Evolutionary conservation across 2,888 invertebrate genomes (phyloP).

Genomic region (Carpatolechia fugitivella): DNA sequence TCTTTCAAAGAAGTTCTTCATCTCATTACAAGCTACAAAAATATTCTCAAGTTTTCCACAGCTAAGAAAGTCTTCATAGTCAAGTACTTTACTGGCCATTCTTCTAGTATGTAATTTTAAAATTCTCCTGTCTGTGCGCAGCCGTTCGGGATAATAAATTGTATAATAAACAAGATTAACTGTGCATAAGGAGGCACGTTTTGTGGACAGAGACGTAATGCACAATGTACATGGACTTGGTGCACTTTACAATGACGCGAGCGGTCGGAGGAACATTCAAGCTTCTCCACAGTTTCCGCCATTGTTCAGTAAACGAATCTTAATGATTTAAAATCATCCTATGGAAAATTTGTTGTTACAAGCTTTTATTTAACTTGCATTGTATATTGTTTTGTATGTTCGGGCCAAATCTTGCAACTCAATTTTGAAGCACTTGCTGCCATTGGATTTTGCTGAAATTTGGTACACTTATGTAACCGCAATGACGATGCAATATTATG

Average conservation of each 20-base stretch:
- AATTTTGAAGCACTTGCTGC: no score
- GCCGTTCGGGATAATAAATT: slow-evolving; percentile 63
- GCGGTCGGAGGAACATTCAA: not conserved
- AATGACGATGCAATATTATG: no score
- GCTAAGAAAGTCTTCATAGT: not conserved
- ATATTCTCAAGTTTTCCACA: not conserved
- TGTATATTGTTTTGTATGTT: no score
- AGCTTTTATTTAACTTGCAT: no score
- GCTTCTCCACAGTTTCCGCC: not conserved
- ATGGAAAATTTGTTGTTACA: no score
- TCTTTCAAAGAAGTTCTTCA: no score
- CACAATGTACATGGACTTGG: slow-evolving; percentile 39
- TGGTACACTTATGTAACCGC: no score
- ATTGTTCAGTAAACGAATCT: not conserved
- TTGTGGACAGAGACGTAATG: slow-evolving; percentile 68
- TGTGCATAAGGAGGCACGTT: slow-evolving; percentile 73
- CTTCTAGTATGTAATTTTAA: slow-evolving; percentile 40
- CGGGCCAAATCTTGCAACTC: no score
- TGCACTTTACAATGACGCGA: slow-evolving; percentile 39
- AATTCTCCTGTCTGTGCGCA: slow-evolving; percentile 45
- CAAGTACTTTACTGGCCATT: slow-evolving; percentile 1
- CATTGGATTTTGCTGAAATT: no score
- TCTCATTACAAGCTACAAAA: not conserved
- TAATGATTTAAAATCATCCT: no score
- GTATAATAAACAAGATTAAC: slow-evolving; percentile 76